Percentiles rank a stretch among this genome's conserved stretches.
Evolutionary conservation across 1,140 invertebrate genomes (phyloP).

Genomic region (Cyrtorhinus lividipennis): DNA sequence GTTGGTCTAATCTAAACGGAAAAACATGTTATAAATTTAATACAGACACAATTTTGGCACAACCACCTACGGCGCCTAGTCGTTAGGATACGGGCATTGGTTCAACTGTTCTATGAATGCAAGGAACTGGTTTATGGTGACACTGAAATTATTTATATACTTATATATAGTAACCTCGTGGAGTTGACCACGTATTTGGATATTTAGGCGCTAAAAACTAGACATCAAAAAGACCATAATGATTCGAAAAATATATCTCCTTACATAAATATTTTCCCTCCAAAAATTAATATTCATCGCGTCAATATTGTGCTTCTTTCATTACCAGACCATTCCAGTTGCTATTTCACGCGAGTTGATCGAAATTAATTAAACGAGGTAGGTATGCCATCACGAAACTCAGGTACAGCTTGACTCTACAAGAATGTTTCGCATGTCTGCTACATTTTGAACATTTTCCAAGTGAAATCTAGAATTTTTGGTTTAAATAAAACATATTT

Average conservation of each 20-base stretch:
- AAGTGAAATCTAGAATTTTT: constrained; percentile 5
- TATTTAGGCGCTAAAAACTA: too few relatives aligned
- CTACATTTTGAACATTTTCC: neutral
- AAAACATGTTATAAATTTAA: neutral
- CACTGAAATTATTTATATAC: neutral
- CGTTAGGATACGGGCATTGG: too few relatives aligned
- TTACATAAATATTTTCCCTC: neutral
- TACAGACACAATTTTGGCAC: neutral
- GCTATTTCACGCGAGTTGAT: neutral
- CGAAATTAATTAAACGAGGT: neutral
- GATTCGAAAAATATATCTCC: too few relatives aligned
- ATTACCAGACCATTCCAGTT: neutral
- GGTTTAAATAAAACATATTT: constrained; percentile 1
- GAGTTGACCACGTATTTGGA: too few relatives aligned
- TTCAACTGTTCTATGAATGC: neutral
- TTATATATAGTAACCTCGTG: neutral
- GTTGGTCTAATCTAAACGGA: neutral
- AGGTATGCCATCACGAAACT: constrained; percentile 12
- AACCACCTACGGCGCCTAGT: neutral
- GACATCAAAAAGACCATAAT: too few relatives aligned
- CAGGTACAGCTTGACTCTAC: constrained; percentile 18
- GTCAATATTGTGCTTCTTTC: neutral
- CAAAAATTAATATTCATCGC: neutral
- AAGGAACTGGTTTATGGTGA: neutral
- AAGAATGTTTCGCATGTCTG: neutral